phyloP scores from a whole-genome alignment of 1,140 invertebrate species.

The Chionoecetes opilio region DNA sequence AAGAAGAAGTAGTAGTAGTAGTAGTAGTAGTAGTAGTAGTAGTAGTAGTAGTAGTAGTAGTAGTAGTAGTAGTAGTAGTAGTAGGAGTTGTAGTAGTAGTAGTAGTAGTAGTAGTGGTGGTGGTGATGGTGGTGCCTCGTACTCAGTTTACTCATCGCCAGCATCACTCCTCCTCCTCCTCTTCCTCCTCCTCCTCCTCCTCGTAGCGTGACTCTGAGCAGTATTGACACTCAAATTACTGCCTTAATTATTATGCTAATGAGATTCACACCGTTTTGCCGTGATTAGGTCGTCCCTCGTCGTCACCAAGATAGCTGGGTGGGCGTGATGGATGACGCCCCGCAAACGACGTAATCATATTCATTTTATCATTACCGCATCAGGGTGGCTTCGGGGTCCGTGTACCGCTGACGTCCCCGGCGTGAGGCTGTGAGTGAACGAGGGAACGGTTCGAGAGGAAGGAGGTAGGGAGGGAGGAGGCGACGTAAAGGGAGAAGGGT shows the following conservation, averaged over 20 bases:
- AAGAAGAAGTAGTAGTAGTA: background rate
- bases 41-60: background rate
- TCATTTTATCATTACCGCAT: slow-evolving; percentile 21
- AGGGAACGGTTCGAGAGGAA: background rate
- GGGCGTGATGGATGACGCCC: slow-evolving; percentile 36
- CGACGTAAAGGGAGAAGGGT: background rate
- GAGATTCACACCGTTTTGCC: slow-evolving; percentile 70
- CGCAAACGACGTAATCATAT: background rate
- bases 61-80: slow-evolving; percentile 7
- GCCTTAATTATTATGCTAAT: slow-evolving; percentile 73
- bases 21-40: slow-evolving; percentile 1
- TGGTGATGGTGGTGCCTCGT: background rate
- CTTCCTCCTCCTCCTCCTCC: background rate
- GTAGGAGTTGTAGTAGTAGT: background rate
- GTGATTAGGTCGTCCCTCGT: slow-evolving; percentile 54
- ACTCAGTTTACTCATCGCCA: background rate
- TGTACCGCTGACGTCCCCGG: no score
- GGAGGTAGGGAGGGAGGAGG: background rate
- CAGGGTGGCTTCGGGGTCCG: background rate
- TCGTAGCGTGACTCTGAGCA: slow-evolving; percentile 56
- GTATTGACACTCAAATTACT: slow-evolving; percentile 73
- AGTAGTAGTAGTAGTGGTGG: background rate
- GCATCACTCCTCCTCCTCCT: background rate
- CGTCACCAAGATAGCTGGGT: slow-evolving; percentile 23
- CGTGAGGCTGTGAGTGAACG: background rate